Base-by-base conservation (phyloP, 2,113 vertebrate genomes). In the Sinosuthora webbiana region DNA sequence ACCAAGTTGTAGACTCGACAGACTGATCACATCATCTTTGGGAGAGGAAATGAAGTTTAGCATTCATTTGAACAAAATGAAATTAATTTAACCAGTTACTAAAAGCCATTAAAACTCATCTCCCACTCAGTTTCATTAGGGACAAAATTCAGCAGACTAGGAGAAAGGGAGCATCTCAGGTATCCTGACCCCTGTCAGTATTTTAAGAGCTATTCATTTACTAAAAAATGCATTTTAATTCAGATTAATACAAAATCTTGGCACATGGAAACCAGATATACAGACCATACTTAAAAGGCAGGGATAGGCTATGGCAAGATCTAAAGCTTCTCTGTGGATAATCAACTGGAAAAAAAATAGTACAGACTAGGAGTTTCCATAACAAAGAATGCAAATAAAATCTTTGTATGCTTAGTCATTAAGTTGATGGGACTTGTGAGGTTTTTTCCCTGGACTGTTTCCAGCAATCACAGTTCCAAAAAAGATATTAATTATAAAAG, bases 11-110 rank as follows among this genome's bases (percentile, higher is more conserved):
- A 67, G 71, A 56, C 75, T 86, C 0, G 2, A 67, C 56, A 88
- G 59, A 28, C 71, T 71, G 90, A 94, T 95, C 92, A 86, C 63
- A 94, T 94, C 83, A 90, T 88, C 75, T 92, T 53, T 64, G 15
- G 33, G 42, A 91, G 55, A 95, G 82, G 82, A 93, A 97, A 97
- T 94, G 47, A 96, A 90, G 63, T 86, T 91, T 91, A 90, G 59
- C 31, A 0, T 64, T 96, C 78, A 59, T 90, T 93, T 94, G 79
- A 93, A 83, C 55, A 77, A 20, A 83, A 73, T n/a, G 27, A 95
- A 90, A 90, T 83, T 10, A 88, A 93, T 91, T 90, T 70, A 95
- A 93, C 45, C 39, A 53, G 50, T 80, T 83, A 44, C 49, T 80
- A 76, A 86, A 91, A 57, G 16, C 6, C 56, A 74, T 67, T 86